A percentile compares a stretch with the other conserved stretches of the same genome.
phyloP scores from a whole-genome alignment of 2,888 invertebrate genomes.

The Xanthia togata region DNA sequence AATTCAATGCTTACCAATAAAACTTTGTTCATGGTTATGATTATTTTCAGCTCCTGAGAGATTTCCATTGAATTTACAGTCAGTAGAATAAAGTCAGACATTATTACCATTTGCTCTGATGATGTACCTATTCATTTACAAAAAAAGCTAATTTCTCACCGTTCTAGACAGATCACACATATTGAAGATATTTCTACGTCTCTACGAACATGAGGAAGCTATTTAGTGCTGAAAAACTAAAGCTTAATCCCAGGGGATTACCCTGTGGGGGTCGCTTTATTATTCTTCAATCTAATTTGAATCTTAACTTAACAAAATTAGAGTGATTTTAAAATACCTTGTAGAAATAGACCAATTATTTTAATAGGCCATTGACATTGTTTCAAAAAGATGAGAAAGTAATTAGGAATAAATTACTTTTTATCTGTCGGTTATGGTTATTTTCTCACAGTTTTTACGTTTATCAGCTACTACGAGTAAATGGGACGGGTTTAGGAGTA shows the following conservation, averaged over 20 bases:
- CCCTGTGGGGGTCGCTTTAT: constrained; percentile 68
- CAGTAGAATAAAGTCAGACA: not conserved
- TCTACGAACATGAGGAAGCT: constrained; percentile 65
- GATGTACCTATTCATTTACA: constrained; percentile 1
- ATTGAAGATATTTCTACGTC: constrained; percentile 66
- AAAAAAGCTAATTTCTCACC: constrained; percentile 30
- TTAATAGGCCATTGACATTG: constrained; percentile 57
- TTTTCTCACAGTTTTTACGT: constrained; percentile 49
- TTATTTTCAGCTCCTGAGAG: not conserved
- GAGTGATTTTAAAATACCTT: constrained; percentile 38
- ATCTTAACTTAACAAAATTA: not conserved
- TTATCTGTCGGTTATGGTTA: constrained; percentile 35
- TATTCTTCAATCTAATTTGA: constrained; percentile 26
- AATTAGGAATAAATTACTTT: constrained; percentile 39
- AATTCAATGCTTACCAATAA: not conserved
- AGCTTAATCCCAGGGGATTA: constrained; percentile 77
- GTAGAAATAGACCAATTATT: constrained; percentile 14
- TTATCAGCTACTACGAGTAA: constrained; percentile 33
- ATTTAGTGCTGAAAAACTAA: constrained; percentile 66
- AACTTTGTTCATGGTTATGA: not conserved
- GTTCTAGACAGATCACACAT: constrained; percentile 51
- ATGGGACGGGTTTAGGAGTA: constrained; percentile 5
- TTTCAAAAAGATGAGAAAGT: constrained; percentile 39
- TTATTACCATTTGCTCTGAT: not conserved
- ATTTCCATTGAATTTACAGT: not conserved